phyloP scores from a whole-genome alignment of 1,140 invertebrate species.

The Chlorops oryzae region DNA sequence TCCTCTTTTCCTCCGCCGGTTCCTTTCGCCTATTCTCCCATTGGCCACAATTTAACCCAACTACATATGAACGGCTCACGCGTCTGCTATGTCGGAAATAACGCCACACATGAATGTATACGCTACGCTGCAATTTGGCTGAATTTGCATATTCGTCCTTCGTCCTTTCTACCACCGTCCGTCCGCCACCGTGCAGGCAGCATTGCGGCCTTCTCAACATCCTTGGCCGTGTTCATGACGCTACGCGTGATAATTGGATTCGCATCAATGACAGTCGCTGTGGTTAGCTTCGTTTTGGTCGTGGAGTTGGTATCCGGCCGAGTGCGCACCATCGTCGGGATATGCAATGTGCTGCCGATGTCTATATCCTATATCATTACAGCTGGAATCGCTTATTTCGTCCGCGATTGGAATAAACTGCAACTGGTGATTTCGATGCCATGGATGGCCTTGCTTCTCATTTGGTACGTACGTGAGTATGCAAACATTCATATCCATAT shows the following conservation, averaged over 20 bases:
- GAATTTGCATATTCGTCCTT: too few species aligned
- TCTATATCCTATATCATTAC: slow-evolving; percentile 66
- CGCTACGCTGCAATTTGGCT: too few species aligned
- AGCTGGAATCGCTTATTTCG: slow-evolving; percentile 58
- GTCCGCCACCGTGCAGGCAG: slow-evolving; percentile 55
- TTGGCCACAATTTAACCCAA: neutral
- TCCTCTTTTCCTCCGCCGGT: too few species aligned
- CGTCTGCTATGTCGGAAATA: too few species aligned
- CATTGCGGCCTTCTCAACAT: slow-evolving; percentile 56
- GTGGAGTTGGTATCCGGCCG: slow-evolving; percentile 66
- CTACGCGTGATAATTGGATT: slow-evolving; percentile 61
- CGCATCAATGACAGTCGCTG: slow-evolving; percentile 59
- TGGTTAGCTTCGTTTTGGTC: slow-evolving; percentile 66
- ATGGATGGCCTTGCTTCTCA: slow-evolving; percentile 56
- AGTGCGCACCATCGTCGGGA: slow-evolving; percentile 65
- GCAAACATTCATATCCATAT: too few species aligned
- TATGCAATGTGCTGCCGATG: slow-evolving; percentile 64
- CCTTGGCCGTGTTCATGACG: slow-evolving; percentile 59
- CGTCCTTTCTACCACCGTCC: too few species aligned
- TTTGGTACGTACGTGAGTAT: slow-evolving; percentile 52
- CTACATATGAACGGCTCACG: too few species aligned
- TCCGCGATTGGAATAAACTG: slow-evolving; percentile 63
- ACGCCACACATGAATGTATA: too few species aligned
- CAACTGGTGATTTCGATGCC: slow-evolving; percentile 66
- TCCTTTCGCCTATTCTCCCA: too few species aligned